A percentile compares a stretch with the other conserved stretches of the same genome.
Evolutionary conservation across 2,797 vertebrate species (phyloP).

Genomic region (Chaetophractus vellerosus): DNA sequence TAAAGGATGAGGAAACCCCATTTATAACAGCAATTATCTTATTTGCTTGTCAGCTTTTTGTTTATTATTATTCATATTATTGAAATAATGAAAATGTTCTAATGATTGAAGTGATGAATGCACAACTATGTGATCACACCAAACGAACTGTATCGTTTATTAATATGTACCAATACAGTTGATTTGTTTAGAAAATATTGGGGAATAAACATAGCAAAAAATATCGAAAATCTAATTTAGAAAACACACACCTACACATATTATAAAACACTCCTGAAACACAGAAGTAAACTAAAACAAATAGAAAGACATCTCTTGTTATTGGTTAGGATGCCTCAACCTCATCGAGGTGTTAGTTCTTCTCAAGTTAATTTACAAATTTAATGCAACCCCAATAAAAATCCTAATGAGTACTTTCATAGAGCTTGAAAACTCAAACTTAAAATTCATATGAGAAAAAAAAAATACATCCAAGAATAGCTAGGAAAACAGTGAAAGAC

Average conservation of each 20-base stretch:
- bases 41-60: too few relatives aligned
- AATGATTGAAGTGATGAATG: too few relatives aligned
- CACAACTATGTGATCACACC: too few relatives aligned
- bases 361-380: constrained; percentile 7
- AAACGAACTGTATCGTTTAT: too few relatives aligned
- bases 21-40: not conserved
- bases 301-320: not conserved
- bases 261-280: not conserved
- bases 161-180: too few relatives aligned
- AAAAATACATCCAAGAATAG: not conserved
- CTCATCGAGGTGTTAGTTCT: not conserved
- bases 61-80: too few relatives aligned
- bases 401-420: not conserved
- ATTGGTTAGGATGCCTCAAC: not conserved
- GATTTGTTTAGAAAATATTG: not conserved
- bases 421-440: not conserved
- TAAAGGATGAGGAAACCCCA: not conserved
- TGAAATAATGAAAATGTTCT: too few relatives aligned
- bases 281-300: not conserved
- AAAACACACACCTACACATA: not conserved
- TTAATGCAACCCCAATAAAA: constrained; percentile 28
- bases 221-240: not conserved
- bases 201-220: constrained; percentile 27
- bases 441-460: constrained; percentile 31
- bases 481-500: not conserved